phyloP scores from a whole-genome alignment of 1,140 invertebrate genomes.

The Latrodectus geometricus region DNA sequence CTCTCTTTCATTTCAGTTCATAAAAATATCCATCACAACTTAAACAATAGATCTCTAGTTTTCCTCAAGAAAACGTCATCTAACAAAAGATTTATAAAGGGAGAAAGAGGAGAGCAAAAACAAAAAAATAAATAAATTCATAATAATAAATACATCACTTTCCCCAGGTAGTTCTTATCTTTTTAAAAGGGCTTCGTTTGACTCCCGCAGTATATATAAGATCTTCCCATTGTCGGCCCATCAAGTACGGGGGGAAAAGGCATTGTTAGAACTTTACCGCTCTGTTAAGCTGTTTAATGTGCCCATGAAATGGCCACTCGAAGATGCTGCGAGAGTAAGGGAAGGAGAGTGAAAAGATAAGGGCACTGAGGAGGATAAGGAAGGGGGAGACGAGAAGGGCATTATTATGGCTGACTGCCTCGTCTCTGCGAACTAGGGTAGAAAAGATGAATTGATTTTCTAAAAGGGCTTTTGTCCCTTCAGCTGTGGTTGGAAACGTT shows the following conservation, averaged over 20 bases:
- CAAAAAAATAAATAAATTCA: conserved; percentile 9
- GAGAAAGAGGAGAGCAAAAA: not conserved
- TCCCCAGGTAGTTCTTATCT: conserved; percentile 49
- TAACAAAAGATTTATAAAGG: not conserved
- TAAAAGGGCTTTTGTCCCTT: conserved; percentile 54
- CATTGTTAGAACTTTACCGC: conserved; percentile 57
- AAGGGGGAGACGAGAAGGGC: conserved; percentile 6
- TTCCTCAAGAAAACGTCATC: not conserved
- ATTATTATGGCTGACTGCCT: conserved; percentile 57
- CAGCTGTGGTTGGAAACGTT: conserved; percentile 42
- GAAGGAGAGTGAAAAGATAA: conserved; percentile 31
- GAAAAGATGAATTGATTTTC: conserved; percentile 60
- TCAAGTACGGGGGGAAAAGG: conserved; percentile 25
- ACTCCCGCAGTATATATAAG: conserved; percentile 49
- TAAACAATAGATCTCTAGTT: conserved; percentile 30
- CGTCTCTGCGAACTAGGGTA: conserved; percentile 56
- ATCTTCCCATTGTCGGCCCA: conserved; percentile 50
- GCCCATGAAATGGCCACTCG: conserved; percentile 58
- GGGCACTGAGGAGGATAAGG: not conserved
- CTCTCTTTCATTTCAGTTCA: not conserved
- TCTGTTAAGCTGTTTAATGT: conserved; percentile 61
- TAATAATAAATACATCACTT: conserved; percentile 57
- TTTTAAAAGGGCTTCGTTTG: conserved; percentile 48
- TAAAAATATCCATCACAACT: conserved; percentile 37
- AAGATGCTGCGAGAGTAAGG: conserved; percentile 12